phyloP scores from a whole-genome alignment of 2,113 vertebrate species.

The Cryptomyrus ogoouensis region DNA sequence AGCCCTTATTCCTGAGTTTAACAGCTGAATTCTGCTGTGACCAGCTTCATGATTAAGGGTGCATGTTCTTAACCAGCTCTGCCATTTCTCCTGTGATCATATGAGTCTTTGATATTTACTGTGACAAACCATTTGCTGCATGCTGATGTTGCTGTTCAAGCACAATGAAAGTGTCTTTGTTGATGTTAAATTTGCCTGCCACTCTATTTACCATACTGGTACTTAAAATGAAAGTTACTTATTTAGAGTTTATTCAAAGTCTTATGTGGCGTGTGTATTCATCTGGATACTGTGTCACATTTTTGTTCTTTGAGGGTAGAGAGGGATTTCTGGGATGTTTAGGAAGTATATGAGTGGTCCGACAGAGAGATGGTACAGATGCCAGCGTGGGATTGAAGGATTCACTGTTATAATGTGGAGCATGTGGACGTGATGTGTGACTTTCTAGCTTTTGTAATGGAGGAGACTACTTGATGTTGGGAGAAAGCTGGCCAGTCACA shows the following conservation, averaged over 20 bases:
- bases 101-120: neutral
- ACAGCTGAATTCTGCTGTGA: neutral
- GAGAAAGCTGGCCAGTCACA: neutral
- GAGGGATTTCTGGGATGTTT: neutral
- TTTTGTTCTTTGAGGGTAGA: neutral
- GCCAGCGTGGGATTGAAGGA: neutral
- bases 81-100: neutral
- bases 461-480: no score
- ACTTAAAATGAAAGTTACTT: neutral
- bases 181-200: neutral
- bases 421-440: neutral
- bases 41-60: neutral
- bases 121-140: neutral
- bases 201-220: neutral
- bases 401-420: neutral
- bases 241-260: neutral
- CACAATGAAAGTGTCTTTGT: neutral
- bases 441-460: neutral
- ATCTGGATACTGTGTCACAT: neutral
- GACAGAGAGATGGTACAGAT: neutral
- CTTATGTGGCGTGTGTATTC: neutral
- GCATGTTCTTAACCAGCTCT: neutral
- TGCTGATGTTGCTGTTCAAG: neutral
- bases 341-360: neutral
- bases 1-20: conserved; percentile 4